Evolutionary conservation across 2,113 vertebrate species (phyloP).

Genomic region (Haemorhous mexicanus): DNA sequence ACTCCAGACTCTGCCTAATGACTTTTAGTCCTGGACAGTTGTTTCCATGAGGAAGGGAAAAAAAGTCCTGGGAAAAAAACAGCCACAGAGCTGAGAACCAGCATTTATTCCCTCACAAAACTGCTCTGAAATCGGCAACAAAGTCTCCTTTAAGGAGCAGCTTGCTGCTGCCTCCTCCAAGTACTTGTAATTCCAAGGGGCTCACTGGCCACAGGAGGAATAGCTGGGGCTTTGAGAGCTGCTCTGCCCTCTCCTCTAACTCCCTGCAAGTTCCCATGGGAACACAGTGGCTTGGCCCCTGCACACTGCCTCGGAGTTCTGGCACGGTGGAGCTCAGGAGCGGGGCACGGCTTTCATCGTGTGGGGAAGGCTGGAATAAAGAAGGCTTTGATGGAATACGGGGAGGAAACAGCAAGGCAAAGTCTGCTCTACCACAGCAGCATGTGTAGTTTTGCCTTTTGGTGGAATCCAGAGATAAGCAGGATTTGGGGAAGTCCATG

Average conservation of each 20-base stretch:
- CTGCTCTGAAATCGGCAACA: background rate
- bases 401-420: background rate
- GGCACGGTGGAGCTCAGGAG: background rate
- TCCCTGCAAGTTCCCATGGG: slow-evolving; percentile 53
- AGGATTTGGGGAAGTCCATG: background rate
- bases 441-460: background rate
- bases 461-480: background rate
- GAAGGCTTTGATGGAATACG: background rate
- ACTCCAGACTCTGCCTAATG: background rate
- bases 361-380: background rate
- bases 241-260: slow-evolving; percentile 3
- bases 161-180: background rate
- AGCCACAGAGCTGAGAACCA: background rate
- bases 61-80: background rate
- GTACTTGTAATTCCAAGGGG: slow-evolving; percentile 22
- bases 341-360: rapidly evolving
- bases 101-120: slow-evolving; percentile 24
- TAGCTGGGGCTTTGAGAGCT: slow-evolving; percentile 43
- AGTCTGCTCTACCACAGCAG: background rate
- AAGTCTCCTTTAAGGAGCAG: slow-evolving; percentile 45
- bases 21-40: background rate
- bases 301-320: background rate
- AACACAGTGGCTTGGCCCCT: slow-evolving; percentile 29
- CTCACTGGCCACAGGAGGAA: slow-evolving; percentile 29
- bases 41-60: background rate